A percentile compares a stretch with the other conserved stretches of the same genome.
These are phyloP conservation scores for Ceratoteleas bidentatus DNA, from an alignment of 1,140 invertebrate genomes.

Conservation along the genomic window DNA sequence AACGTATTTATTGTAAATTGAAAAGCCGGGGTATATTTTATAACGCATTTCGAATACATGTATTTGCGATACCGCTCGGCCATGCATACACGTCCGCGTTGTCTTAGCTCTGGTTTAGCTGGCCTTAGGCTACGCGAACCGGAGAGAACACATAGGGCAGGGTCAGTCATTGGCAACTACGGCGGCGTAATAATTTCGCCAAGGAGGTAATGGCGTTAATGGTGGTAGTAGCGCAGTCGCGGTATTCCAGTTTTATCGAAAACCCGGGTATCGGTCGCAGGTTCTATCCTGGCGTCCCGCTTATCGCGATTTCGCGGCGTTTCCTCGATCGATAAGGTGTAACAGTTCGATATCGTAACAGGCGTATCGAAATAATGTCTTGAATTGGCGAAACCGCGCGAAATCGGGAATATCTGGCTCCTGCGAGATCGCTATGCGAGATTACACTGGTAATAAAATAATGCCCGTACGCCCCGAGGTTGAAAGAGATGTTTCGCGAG, in stretches of 20 bases:
- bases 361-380: slow-evolving; percentile 26
- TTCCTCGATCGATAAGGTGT: slow-evolving; percentile 60
- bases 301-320: too few relatives aligned
- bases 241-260: too few relatives aligned
- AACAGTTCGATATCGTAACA: slow-evolving; percentile 21
- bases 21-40: slow-evolving; percentile 55
- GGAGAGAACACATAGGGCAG: slow-evolving; percentile 30
- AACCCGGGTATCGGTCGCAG: too few relatives aligned
- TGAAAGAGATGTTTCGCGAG: slow-evolving; percentile 28
- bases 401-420: slow-evolving; percentile 60
- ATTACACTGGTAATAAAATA: slow-evolving; percentile 38
- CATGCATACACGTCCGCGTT: slow-evolving; percentile 32
- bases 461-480: slow-evolving; percentile 25
- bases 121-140: slow-evolving; percentile 40
- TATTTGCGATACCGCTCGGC: slow-evolving; percentile 43
- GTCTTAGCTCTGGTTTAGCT: slow-evolving; percentile 42
- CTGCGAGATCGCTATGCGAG: slow-evolving; percentile 46
- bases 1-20: slow-evolving; percentile 65
- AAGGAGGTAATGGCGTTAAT: too few relatives aligned
- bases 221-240: too few relatives aligned
- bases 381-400: slow-evolving; percentile 46
- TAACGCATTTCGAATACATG: slow-evolving; percentile 57
- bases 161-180: slow-evolving; percentile 39
- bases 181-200: slow-evolving; percentile 49
- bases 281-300: too few relatives aligned